phyloP scores from a whole-genome alignment of 2,113 vertebrate species.

The Gasterosteus aculeatus region DNA sequence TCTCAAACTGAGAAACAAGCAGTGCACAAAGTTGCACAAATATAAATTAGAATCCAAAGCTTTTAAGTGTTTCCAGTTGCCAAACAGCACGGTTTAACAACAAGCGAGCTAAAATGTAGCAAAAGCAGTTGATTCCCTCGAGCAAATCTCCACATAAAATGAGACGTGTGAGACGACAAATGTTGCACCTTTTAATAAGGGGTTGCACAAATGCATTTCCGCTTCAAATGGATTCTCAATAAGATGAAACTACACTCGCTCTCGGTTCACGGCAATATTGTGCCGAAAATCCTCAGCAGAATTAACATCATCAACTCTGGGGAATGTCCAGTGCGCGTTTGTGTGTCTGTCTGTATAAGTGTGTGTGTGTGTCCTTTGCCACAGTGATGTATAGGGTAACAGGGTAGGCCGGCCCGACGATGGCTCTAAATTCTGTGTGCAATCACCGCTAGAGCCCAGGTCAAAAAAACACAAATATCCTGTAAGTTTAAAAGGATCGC shows the following conservation, averaged over 20 bases:
- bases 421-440: constrained; percentile 78
- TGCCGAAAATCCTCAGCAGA: constrained; percentile 54
- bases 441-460: constrained; percentile 68
- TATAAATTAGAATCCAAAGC: constrained; percentile 31
- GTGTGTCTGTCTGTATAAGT: constrained; percentile 44
- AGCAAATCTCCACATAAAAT: constrained; percentile 21
- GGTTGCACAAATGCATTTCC: constrained; percentile 76
- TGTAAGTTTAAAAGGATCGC: constrained; percentile 53
- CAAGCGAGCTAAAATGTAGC: constrained; percentile 32
- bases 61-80: constrained; percentile 29
- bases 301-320: constrained; percentile 48
- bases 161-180: constrained; percentile 39
- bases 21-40: constrained; percentile 26
- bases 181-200: constrained; percentile 67
- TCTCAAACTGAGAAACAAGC: constrained; percentile 26
- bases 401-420: constrained; percentile 70
- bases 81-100: constrained; percentile 32
- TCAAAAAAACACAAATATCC: constrained; percentile 56
- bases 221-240: constrained; percentile 42
- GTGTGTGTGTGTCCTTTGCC: constrained; percentile 57
- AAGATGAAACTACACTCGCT: constrained; percentile 39
- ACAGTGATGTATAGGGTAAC: constrained; percentile 79
- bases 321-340: constrained; percentile 47
- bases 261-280: constrained; percentile 29
- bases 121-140: constrained; percentile 22